Percentiles rank a stretch among this genome's conserved stretches.
Conservation (phyloP, 2,113 vertebrate genomes). For the Eublepharis macularius region DNA sequence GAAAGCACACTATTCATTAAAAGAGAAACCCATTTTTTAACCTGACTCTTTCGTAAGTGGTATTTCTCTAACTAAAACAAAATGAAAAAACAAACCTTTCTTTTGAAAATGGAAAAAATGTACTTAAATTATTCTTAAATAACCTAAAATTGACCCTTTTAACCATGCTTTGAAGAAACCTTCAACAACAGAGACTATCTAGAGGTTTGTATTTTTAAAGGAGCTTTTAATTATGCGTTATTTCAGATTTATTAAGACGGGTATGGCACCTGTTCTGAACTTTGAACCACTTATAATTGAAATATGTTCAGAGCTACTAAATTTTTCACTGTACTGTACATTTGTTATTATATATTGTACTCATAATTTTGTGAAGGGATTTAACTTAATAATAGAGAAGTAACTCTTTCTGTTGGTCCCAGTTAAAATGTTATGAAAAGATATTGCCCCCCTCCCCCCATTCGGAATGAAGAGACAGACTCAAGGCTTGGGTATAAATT, state of each 20-base stretch:
- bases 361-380: neutral
- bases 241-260: neutral
- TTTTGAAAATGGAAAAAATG: slow-evolving; percentile 21
- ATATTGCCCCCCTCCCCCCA: too few species aligned
- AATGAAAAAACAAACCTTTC: slow-evolving; percentile 38
- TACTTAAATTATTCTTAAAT: slow-evolving; percentile 31
- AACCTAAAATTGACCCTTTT: slow-evolving; percentile 26
- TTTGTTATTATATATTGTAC: neutral
- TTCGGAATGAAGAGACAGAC: too few species aligned
- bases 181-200: neutral
- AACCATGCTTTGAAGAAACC: neutral
- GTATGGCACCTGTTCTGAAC: slow-evolving; percentile 6
- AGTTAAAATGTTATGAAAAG: slow-evolving; percentile 9
- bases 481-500: too few species aligned
- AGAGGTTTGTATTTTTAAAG: neutral
- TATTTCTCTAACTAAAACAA: slow-evolving; percentile 19
- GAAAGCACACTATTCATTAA: slow-evolving; percentile 10
- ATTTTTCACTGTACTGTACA: neutral
- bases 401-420: neutral
- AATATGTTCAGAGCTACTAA: neutral
- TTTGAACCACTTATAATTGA: neutral
- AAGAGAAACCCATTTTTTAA: slow-evolving; percentile 5
- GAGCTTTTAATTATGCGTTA: neutral
- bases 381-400: neutral
- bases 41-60: neutral